Evolutionary conservation across 2,113 vertebrate species (phyloP).

Genomic region (Takifugu flavidus): DNA sequence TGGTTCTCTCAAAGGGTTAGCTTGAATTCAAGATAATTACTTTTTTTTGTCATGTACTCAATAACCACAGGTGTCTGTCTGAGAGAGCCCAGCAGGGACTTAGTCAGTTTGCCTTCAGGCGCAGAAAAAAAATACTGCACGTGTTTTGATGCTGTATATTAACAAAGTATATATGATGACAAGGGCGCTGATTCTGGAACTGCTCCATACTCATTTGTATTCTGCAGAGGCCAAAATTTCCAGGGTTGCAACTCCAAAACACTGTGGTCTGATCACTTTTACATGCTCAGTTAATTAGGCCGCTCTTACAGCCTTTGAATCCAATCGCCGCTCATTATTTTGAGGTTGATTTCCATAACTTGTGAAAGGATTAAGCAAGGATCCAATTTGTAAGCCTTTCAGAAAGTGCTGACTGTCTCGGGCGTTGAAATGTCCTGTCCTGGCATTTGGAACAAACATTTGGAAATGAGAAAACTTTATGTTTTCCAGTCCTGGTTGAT

Average conservation of each 20-base stretch:
- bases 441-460: no score
- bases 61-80: slow-evolving; percentile 58
- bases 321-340: slow-evolving; percentile 37
- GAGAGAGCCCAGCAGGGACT: slow-evolving; percentile 51
- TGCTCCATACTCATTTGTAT: slow-evolving; percentile 49
- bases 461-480: no score
- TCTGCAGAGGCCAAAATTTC: slow-evolving; percentile 36
- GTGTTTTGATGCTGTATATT: slow-evolving; percentile 64
- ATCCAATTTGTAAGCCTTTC: slow-evolving; percentile 21
- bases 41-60: slow-evolving; percentile 59
- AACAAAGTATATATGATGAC: slow-evolving; percentile 61
- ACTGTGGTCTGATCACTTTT: slow-evolving; percentile 23
- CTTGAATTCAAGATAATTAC: slow-evolving; percentile 69
- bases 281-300: slow-evolving; percentile 21
- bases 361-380: slow-evolving; percentile 1
- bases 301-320: slow-evolving; percentile 13
- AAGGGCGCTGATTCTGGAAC: slow-evolving; percentile 63
- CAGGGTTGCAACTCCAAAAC: slow-evolving; percentile 23
- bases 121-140: slow-evolving; percentile 63
- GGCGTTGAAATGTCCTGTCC: no score
- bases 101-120: slow-evolving; percentile 66
- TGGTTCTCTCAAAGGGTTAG: slow-evolving; percentile 73
- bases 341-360: slow-evolving; percentile 17
- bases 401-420: not conserved
- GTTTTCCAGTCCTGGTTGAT: no score